Evolutionary conservation across 2,797 vertebrate genomes (phyloP), one percentile per base, ranked within the genome.

Genomic region (Pangasius mekongensis): DNA sequence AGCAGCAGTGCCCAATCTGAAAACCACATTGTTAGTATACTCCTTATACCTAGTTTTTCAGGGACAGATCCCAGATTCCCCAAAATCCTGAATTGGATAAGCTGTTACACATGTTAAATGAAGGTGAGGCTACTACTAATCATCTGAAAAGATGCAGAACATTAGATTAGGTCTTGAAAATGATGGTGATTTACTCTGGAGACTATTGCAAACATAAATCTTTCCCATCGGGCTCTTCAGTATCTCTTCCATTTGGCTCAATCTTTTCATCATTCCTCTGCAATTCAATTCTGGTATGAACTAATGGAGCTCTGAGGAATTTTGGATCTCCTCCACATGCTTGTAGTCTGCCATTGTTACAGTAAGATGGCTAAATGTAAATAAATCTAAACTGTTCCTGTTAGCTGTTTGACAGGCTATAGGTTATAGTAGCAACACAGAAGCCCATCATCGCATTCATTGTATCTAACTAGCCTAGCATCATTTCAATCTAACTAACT

Each of bases 131-230:
- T 52, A 16, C 11, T 77, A 52, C 20, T 74, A 52, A 10, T 77
- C 24, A 76, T 52, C 24, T 52, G 47, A n/a, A 77, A 77, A n/a
- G 27, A 30, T 52, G 74, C 27, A 52, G 16, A 73, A 73, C 27
- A 77, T 74, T 74, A 20, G 5, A 77, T 49, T 77, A 52, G 74
- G 11, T 16, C 43, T 52, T 77, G 14, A 77, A 77, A 52, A 49
- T 77, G 20, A 77, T 52, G 24, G 74, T 49, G 74, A 77, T n/a
- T 77, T 77, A 52, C 47, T 47, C 71, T 47, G 39, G 71, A 47
- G 39, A 71, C 69, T 39, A 71, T 3, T 74, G 71, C 71, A 74
- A 74, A 74, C 22, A 66, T 66, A 74, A 73, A 74, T 49, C 10
- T 13, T 24, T 49, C 73, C 71, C 39, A 74, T 47, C 39, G 27